Percentiles rank a stretch among this genome's conserved stretches.
Conservation (phyloP, 2,113 vertebrate species). For the Austrofundulus limnaeus region DNA sequence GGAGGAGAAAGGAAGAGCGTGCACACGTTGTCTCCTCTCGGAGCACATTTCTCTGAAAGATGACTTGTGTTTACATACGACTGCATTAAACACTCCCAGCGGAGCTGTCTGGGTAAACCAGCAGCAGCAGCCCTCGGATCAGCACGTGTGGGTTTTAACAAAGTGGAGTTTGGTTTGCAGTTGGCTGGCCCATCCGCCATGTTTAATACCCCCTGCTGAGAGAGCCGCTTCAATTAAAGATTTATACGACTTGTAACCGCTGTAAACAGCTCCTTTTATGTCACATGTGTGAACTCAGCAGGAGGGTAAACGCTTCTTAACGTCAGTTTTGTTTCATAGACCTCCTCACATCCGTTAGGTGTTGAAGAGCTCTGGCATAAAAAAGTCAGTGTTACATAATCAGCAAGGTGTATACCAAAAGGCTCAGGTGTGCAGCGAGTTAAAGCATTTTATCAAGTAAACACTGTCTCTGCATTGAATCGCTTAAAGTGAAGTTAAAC, state of each 20-base stretch:
- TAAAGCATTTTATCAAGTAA: too few relatives aligned
- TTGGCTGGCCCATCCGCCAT: constrained; percentile 47
- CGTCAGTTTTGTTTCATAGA: constrained; percentile 52
- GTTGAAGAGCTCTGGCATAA: constrained; percentile 15
- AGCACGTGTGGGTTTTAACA: constrained; percentile 50
- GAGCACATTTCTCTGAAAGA: constrained; percentile 46
- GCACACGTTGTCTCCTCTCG: constrained; percentile 24
- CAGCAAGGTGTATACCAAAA: constrained; percentile 12
- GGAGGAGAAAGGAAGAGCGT: not conserved
- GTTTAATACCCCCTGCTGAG: constrained; percentile 60
- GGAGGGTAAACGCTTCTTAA: constrained; percentile 67
- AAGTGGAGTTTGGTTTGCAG: constrained; percentile 59
- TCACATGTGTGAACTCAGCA: constrained; percentile 65
- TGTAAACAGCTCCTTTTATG: constrained; percentile 58
- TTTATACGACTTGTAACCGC: constrained; percentile 64
- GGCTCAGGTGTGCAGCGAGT: too few relatives aligned
- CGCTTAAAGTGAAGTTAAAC: too few relatives aligned
- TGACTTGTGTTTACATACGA: constrained; percentile 68
- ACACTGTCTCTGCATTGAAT: too few relatives aligned
- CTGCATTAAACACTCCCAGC: constrained; percentile 44
- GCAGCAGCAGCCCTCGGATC: constrained; percentile 52
- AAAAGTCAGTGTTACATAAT: not conserved
- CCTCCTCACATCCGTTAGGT: constrained; percentile 12
- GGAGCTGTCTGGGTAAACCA: constrained; percentile 56
- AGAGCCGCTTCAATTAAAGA: constrained; percentile 68